Base-by-base conservation (phyloP, 2,888 invertebrate species). In the Anthoptus insignis region DNA sequence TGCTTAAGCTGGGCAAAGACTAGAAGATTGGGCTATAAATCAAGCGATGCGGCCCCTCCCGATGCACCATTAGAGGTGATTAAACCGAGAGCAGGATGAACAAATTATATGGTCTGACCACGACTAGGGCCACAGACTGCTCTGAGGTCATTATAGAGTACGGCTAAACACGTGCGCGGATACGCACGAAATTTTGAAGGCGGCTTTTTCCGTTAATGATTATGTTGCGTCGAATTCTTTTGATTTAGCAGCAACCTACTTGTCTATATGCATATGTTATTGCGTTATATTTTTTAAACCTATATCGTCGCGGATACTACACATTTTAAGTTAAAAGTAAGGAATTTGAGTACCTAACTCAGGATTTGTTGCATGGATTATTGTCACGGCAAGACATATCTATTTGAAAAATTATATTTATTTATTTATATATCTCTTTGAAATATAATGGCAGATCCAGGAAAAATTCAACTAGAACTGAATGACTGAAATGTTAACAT, bases 81-180 rank as follows among this genome's bases (percentile, higher is more conserved):
- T 89, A 89, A 82, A 85, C 83, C 81, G 75, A 78, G 82, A 82
- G 82, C 88, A 88, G 87, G 89, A 88, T 86, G 88, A 80, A 79
- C 85, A 88, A 91, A 91, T 91, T 90, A 90, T 81, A 89, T 81
- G 88, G 83, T 84, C 77, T 75, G 83, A 69, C 73, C 76, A 74
- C 71, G 74, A 77, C 77, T 76, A 76, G 79, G 80, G 75, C 81
- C 80, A 83, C 83, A 78, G 82, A 84, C 81, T 82, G 81, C 79
- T 79, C 75, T 75, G 77, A 82, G 88, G 86, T 87, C 83, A 39
- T 63, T 57, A 63, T 34, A 39, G 14, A 29, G 49, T 7, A 34
- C 63, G 34, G 22, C 37, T 14, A 16, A 53, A 53, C 60, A 60
- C 83, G 83, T 84, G 86, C 78, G 71, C 75, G 69, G 76, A 65